Percentiles rank a stretch among this genome's conserved stretches.
Evolutionary conservation across 2,113 vertebrate genomes (phyloP).

Genomic region (Arvicanthis niloticus): DNA sequence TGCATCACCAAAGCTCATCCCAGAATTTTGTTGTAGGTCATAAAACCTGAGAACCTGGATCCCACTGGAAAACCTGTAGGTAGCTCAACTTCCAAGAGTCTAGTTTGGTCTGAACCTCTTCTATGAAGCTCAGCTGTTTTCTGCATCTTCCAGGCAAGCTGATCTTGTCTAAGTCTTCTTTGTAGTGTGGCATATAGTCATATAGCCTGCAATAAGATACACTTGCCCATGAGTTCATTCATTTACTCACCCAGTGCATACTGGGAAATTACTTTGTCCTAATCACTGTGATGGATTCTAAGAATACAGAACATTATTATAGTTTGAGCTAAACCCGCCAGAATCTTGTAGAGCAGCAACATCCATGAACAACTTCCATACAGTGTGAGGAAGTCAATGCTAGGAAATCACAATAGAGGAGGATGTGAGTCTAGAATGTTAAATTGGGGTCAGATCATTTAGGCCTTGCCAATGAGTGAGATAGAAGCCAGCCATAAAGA

Average conservation of each 20-base stretch:
- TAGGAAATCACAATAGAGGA: background rate
- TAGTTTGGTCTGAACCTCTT: background rate
- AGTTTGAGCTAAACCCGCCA: background rate
- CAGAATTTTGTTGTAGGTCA: background rate
- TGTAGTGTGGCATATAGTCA: background rate
- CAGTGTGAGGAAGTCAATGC: accelerated
- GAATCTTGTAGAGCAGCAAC: background rate
- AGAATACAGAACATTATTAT: background rate
- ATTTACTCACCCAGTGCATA: background rate
- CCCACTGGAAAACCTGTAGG: background rate
- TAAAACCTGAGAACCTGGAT: background rate
- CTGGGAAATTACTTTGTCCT: background rate
- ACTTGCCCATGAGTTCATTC: background rate
- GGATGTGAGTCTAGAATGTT: background rate
- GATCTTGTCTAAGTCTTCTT: background rate
- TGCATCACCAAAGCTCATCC: background rate
- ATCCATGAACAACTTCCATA: too few relatives aligned
- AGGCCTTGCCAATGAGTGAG: background rate
- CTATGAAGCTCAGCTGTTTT: background rate
- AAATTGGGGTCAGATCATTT: background rate
- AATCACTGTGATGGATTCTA: background rate
- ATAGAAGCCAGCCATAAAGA: background rate
- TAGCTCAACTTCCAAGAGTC: background rate
- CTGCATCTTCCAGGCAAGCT: background rate
- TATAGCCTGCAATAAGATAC: background rate